Percentiles rank a stretch among this genome's conserved stretches.
phyloP scores from a whole-genome alignment of 1,140 invertebrate species.

The Eueides isabella region DNA sequence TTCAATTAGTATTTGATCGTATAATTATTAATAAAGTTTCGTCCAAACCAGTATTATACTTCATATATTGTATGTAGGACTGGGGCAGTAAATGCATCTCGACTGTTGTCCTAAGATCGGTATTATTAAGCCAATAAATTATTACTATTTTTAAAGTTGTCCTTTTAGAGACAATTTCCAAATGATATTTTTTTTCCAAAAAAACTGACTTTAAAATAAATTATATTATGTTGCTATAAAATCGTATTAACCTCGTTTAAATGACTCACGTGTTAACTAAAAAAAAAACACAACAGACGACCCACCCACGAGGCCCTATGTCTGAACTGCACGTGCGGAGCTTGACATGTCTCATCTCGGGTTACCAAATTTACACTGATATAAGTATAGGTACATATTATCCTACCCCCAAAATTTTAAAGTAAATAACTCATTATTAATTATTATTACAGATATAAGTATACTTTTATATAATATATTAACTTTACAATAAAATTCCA shows the following conservation, averaged over 20 bases:
- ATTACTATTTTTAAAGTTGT: not conserved
- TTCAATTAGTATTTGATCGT: not conserved
- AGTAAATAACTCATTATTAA: not conserved
- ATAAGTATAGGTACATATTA: too few relatives aligned
- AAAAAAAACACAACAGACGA: constrained; percentile 44
- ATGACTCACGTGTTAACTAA: constrained; percentile 53
- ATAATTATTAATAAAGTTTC: not conserved
- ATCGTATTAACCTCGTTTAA: constrained; percentile 34
- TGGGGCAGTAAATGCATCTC: not conserved
- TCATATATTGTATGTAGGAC: not conserved
- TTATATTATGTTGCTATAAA: not conserved
- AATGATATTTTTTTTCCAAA: too few relatives aligned
- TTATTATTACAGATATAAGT: not conserved
- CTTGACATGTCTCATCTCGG: constrained; percentile 29
- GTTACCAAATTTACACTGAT: constrained; percentile 20
- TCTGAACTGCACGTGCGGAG: constrained; percentile 47
- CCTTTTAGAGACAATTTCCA: too few relatives aligned
- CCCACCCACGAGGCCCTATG: constrained; percentile 47
- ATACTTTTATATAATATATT: not conserved
- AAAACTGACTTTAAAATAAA: not conserved
- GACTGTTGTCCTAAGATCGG: not conserved
- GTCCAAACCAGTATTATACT: not conserved
- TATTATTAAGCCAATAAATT: not conserved
- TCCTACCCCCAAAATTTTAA: too few relatives aligned
- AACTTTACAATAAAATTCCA: constrained; percentile 1